A percentile compares a stretch with the other conserved stretches of the same genome.
Conservation (phyloP, 2,888 invertebrate genomes). For the Habrosyne pyritoides region DNA sequence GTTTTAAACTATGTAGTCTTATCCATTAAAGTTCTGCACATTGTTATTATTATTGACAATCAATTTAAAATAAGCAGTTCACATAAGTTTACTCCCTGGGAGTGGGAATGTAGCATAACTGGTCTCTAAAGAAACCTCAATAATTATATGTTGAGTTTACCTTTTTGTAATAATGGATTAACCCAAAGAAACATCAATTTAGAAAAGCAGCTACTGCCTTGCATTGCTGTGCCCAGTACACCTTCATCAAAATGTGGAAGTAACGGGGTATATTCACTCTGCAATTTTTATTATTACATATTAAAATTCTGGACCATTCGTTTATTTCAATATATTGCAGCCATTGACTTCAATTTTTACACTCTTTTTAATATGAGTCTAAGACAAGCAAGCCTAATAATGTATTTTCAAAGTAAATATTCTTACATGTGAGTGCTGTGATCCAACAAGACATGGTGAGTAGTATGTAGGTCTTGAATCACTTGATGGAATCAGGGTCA, state of each 20-base stretch:
- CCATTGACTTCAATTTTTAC: too few species aligned
- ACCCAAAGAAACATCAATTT: conserved; percentile 95
- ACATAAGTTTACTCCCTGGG: too few species aligned
- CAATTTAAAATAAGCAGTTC: too few species aligned
- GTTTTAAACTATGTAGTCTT: too few species aligned
- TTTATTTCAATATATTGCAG: too few species aligned
- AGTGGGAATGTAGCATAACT: too few species aligned
- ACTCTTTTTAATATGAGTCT: too few species aligned
- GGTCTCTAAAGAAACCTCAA: too few species aligned
- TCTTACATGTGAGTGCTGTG: conserved; percentile 81
- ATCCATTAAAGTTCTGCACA: too few species aligned
- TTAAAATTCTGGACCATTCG: neutral
- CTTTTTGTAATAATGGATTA: conserved; percentile 91
- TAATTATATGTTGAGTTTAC: conserved; percentile 36
- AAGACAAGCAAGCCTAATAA: too few species aligned
- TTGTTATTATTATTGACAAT: too few species aligned
- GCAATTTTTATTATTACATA: conserved; percentile 27
- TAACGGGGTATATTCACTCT: conserved; percentile 86
- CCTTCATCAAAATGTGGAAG: conserved; percentile 87
- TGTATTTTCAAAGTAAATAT: conserved; percentile 9
- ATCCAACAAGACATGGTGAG: conserved; percentile 74
- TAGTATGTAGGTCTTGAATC: conserved; percentile 76
- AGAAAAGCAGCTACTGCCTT: conserved; percentile 87
- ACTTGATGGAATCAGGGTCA: conserved; percentile 88
- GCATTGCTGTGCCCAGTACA: conserved; percentile 92